A percentile compares a stretch with the other conserved stretches of the same genome.
Conservation (phyloP, 2,888 invertebrate genomes). For the Conomelus anceps region DNA sequence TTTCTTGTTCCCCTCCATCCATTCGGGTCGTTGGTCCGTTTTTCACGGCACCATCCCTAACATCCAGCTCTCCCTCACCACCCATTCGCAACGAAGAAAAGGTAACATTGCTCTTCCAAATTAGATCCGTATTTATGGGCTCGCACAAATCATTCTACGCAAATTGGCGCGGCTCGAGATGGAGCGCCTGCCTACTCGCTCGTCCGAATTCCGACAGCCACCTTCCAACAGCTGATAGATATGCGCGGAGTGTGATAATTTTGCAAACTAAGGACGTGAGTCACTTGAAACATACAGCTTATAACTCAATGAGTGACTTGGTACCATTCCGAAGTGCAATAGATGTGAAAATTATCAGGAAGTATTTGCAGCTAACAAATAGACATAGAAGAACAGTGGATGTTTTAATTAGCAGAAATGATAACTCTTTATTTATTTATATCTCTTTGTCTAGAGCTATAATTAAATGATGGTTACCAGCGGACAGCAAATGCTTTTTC, state of each 20-base stretch:
- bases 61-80: neutral
- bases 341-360: neutral
- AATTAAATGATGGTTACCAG: too few relatives aligned
- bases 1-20: neutral
- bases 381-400: too few relatives aligned
- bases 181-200: too few relatives aligned
- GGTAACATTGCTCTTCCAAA: neutral
- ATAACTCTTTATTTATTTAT: too few relatives aligned
- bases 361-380: neutral
- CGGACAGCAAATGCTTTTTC: too few relatives aligned
- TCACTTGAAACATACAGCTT: neutral
- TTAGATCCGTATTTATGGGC: neutral
- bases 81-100: too few relatives aligned
- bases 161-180: neutral
- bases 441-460: too few relatives aligned
- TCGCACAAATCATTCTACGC: neutral
- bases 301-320: neutral
- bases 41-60: neutral
- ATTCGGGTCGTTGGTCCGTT: neutral
- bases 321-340: neutral
- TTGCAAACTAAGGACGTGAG: neutral
- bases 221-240: neutral
- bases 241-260: neutral
- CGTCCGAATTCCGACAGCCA: neutral
- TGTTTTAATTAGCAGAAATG: too few relatives aligned